Base-by-base conservation (phyloP, 2,888 invertebrate genomes). In the Platycheirus rosarum region DNA sequence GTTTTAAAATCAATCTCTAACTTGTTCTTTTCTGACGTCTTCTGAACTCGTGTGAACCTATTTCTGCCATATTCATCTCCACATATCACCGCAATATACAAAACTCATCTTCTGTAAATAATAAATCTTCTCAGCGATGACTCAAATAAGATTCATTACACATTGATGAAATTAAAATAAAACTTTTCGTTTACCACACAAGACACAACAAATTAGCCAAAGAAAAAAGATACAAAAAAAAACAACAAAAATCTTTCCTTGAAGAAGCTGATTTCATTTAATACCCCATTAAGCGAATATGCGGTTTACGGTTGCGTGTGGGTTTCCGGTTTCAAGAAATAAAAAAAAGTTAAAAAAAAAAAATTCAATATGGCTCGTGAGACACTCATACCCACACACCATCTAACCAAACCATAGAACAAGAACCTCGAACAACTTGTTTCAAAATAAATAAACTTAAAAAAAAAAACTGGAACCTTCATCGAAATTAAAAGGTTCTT, bases 191-290 rank as follows among this genome's bases (percentile, higher is more conserved):
- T 48, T 57, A 40, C 40, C 40, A n/a, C 65, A 60, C 60, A 42
- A 37, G 0, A 18, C 2, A 11, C 8, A 18, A 42, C 16, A 29
- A 40, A 40, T 14, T 16, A 42, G 4, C 18, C 32, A 2, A 73
- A 29, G 23, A 57, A 13, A 3, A 14, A 49, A 9, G 37, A 35
- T 9, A 44, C 8, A 14, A 75, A 14, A 51, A 53, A 13, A 53
- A 70, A 57, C n/a, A n/a, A 51, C 29, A 49, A 20, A 29, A 35
- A 60, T 18, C 16, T 35, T 57, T 40, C 48, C 42, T 68, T 82
- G 55, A 82, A 82, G 82, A 71, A 82, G 82, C 82, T 77, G 82
- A 77, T 71, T 82, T 77, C 82, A 82, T 82, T 82, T 82, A 82
- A 82, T 82, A 82, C 77, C 73, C 77, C 82, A 82, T 82, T 82